Conservation (phyloP, 1,140 invertebrate species). For the Drosophila malerkotliana region DNA sequence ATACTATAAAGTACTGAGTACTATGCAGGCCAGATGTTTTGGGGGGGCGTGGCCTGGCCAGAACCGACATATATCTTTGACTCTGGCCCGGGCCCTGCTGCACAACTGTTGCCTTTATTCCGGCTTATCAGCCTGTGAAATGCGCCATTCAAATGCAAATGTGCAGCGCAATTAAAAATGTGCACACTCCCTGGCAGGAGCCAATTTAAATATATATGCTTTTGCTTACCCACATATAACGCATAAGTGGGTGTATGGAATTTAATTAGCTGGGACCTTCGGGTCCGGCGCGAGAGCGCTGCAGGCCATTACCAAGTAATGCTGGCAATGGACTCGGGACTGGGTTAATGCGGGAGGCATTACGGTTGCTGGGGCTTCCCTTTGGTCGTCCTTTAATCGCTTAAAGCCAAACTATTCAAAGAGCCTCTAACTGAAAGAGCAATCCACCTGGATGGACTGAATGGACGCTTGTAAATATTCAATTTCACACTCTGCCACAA, state of each 20-base stretch:
- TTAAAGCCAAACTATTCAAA: conserved; percentile 36
- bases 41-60: conserved; percentile 19
- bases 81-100: conserved; percentile 36
- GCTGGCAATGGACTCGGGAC: conserved; percentile 22
- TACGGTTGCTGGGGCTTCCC: neutral
- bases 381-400: conserved; percentile 25
- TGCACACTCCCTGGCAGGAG: conserved; percentile 24
- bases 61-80: conserved; percentile 44
- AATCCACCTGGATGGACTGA: conserved; percentile 32
- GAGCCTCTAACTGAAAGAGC: conserved; percentile 3
- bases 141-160: conserved; percentile 82
- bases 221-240: conserved; percentile 4
- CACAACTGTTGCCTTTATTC: conserved; percentile 64
- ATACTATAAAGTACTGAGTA: conserved; percentile 3
- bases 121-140: conserved; percentile 78
- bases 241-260: conserved; percentile 13
- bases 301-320: conserved; percentile 38
- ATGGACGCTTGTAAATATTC: conserved; percentile 39
- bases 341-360: conserved; percentile 20
- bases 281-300: conserved; percentile 3
- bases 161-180: conserved; percentile 81
- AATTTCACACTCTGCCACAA: conserved; percentile 31
- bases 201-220: conserved; percentile 36
- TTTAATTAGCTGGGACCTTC: conserved; percentile 49
- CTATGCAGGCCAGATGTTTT: conserved; percentile 7